Evolutionary conservation across 2,113 vertebrate species (phyloP), one percentile per base, ranked within the genome.

Genomic region (Barbus barbus): DNA sequence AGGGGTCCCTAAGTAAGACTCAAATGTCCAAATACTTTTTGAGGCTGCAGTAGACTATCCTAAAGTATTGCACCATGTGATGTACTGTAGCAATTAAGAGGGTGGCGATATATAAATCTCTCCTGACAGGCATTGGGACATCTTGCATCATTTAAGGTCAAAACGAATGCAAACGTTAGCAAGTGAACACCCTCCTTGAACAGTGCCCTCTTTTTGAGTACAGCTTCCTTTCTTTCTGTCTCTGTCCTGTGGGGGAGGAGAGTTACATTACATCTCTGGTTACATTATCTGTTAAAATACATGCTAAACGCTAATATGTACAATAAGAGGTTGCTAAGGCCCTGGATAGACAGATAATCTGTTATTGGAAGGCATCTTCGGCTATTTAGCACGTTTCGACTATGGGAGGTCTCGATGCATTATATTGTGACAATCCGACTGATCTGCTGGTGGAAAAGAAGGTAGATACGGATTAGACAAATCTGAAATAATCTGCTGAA

Each of bases 281-380:
- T 46, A 14, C 69, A 80, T 85, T 80, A 81, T 87, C 41, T 75
- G 63, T 56, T 61, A 33, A 46, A 33, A 76, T 61, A 31, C 44
- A 83, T 6, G 24, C 31, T 44, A 73, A 86, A 24, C 9, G 28
- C 67, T 86, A 81, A 77, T 84, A 84, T 86, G 69, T 38, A 69
- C 71, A 41, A 31, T 78, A 84, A 78, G 71, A 86, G 53, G 61
- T 8, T 69, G 8, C 78, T 81, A 69, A 67, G 61, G 73, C 82
- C 60, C 76, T 56, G 58, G 82, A 80, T 65, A 82, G 78, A 77
- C 82, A 82, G 41, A 81, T 88, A 86, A 84, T 86, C 82, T 73
- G 78, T 74, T 60, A 72, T 81, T 86, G 85, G 78, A 86, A 84
- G 81, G 72, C 36, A 86, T 86, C 85, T 88, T 86, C 60, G 41